These are phyloP conservation scores for Halictus rubicundus DNA, from an alignment of 1,140 invertebrate species.

Conservation along the genomic window DNA sequence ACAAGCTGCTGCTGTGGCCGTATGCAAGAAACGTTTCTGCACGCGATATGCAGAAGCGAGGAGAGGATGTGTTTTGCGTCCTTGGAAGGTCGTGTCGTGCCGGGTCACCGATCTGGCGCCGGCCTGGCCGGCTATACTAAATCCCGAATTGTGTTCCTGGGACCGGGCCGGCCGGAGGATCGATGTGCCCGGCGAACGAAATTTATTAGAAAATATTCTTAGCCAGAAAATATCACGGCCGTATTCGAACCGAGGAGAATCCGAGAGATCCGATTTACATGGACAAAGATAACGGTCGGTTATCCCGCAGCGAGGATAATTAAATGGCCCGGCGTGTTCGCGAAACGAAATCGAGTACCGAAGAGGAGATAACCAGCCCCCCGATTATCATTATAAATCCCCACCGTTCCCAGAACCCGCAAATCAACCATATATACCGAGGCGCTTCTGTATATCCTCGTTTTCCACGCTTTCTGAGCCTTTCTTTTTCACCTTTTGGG, in stretches of 20 bases:
- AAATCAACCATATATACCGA: constrained; percentile 20
- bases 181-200: constrained; percentile 20
- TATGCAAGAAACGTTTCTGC: constrained; percentile 16
- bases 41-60: constrained; percentile 36
- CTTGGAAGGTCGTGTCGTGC: constrained; percentile 66
- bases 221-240: constrained; percentile 32
- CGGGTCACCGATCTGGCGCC: constrained; percentile 63
- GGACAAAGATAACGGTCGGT: constrained; percentile 32
- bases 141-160: constrained; percentile 55
- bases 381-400: constrained; percentile 30
- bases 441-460: background rate
- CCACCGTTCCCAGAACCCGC: background rate
- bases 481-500: background rate
- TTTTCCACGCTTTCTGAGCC: no score
- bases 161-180: background rate
- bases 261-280: background rate
- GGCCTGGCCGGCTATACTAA: constrained; percentile 48
- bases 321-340: constrained; percentile 28
- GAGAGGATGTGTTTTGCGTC: constrained; percentile 59
- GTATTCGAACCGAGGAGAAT: background rate
- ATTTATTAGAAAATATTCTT: constrained; percentile 51
- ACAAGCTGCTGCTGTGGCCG: background rate
- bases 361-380: constrained; percentile 11
- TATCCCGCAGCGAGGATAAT: constrained; percentile 48
- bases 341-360: constrained; percentile 25